Evolutionary conservation across 2,888 invertebrate species (phyloP).

Genomic region (Germaria angustata): DNA sequence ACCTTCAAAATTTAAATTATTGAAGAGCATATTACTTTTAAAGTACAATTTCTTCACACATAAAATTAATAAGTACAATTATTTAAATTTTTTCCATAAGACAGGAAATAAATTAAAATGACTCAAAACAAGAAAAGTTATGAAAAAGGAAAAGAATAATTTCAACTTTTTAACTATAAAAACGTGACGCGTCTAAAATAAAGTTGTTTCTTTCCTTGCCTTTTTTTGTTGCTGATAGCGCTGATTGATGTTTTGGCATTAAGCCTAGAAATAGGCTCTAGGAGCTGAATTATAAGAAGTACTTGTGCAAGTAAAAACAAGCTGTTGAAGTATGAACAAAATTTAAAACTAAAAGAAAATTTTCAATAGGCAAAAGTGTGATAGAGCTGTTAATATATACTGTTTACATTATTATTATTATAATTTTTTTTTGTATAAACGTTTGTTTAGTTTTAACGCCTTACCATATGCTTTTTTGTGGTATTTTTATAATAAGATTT

Average conservation of each 20-base stretch:
- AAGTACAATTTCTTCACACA: not conserved
- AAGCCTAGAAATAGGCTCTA: constrained; percentile 48
- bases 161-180: constrained; percentile 32
- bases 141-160: not conserved
- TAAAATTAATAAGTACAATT: no score
- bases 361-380: not conserved
- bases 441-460: not conserved
- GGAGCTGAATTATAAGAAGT: not conserved
- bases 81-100: not conserved
- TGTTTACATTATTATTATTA: not conserved
- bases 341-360: constrained; percentile 8
- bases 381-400: not conserved
- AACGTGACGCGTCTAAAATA: constrained; percentile 39
- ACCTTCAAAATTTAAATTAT: no score
- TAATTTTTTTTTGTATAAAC: not conserved
- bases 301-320: not conserved
- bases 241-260: constrained; percentile 58
- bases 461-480: constrained; percentile 41
- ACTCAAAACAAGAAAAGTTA: not conserved
- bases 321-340: not conserved
- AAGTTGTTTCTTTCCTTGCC: not conserved
- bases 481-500: constrained; percentile 37
- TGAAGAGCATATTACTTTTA: no score
- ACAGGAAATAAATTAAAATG: not conserved
- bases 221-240: constrained; percentile 4